Base-by-base conservation (phyloP, 2,888 invertebrate species). In the Acronicta alni region DNA sequence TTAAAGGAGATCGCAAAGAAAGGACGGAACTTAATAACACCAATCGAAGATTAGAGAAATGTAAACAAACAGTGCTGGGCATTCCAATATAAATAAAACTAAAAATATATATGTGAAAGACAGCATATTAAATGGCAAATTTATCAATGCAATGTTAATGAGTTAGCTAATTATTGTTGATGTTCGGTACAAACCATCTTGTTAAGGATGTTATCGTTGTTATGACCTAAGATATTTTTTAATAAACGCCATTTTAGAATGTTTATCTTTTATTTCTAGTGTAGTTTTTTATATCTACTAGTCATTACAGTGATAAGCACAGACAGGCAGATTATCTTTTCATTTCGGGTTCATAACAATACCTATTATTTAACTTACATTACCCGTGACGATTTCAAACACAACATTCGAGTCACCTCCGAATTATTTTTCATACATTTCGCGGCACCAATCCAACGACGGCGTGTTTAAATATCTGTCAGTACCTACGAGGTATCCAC, bases 81-180 rank as follows among this genome's bases (percentile, higher is more conserved):
- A 92, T 92, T 92, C 91, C 92, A 92, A 89, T 88, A 79, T 82
- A 83, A 81, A 64, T 84, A 84, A 88, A 82, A 85, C 62, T 83
- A 79, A 86, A 88, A 83, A 81, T 81, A 74, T 81, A 74, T 82
- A 82, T 82, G 83, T 79, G 87, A 91, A 91, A 92, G 92, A 91
- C 92, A 91, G 79, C 84, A 79, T 47, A 66, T 57, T 71, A 68
- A 77, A 77, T 65, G 75, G 75, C 74, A 77, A 77, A 73, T 72
- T 77, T 70, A 82, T 74, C 80, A 80, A 79, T 67, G 72, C 65
- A 72, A 81, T 67, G 76, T 78, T 78, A 59, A 53, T 69, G 72
- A 71, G 68, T 74, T 81, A 81, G 76, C 77, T 78, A 72, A 71
- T 77, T 72, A 73, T 73, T 80, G 72, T 81, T 82, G 70, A 82